phyloP scores from a whole-genome alignment of 2,113 vertebrate species.

The Podilymbus podiceps region DNA sequence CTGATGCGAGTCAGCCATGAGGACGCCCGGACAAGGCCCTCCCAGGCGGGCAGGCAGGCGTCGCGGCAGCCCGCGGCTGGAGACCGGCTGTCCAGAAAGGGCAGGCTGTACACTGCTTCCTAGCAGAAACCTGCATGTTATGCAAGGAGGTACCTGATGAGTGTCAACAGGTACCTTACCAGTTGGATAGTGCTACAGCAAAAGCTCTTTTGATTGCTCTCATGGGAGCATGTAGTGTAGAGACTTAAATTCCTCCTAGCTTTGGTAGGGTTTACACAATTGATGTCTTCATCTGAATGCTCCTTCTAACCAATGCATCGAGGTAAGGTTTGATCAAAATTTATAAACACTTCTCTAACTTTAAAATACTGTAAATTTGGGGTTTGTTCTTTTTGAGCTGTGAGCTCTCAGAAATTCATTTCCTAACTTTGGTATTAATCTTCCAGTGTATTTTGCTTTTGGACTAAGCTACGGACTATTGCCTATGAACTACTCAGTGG shows the following conservation, averaged over 20 bases:
- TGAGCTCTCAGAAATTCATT: not conserved
- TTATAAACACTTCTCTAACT: not conserved
- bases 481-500: not conserved
- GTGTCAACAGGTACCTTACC: rapidly evolving
- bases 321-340: not conserved
- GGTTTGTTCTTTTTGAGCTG: not conserved
- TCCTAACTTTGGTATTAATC: not conserved
- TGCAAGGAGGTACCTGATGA: not conserved
- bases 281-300: not conserved
- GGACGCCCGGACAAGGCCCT: not conserved
- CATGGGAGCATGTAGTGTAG: not conserved
- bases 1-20: not conserved
- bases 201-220: not conserved
- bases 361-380: not conserved
- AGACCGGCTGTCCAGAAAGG: rapidly evolving
- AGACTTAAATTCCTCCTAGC: not conserved
- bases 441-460: not conserved
- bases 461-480: not conserved
- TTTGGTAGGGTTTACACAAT: not conserved
- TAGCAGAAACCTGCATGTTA: not conserved
- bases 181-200: not conserved
- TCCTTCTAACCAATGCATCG: not conserved
- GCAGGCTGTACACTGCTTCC: not conserved
- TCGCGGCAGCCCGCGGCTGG: rapidly evolving
- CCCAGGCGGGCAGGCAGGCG: not conserved